Base-by-base conservation (phyloP, 2,797 vertebrate genomes). In the Poeciliopsis infans region DNA sequence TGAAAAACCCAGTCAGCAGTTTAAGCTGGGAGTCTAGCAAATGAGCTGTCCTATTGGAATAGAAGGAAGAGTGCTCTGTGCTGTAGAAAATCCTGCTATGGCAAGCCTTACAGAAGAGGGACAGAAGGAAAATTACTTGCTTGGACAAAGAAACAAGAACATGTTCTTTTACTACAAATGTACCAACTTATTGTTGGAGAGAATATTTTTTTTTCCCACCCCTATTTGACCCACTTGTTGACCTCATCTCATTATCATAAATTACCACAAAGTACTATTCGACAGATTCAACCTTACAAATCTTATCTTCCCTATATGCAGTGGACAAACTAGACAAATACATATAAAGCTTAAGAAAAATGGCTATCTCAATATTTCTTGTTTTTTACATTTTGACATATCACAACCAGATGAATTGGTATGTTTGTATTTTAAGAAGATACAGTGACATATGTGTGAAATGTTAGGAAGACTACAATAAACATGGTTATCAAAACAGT, bases 1-100 rank as follows among this genome's bases (percentile, higher is more conserved):
- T 95, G 92, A 96, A 96, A 94, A 90, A 85, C 92, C 84, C 91
- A 94, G 95, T 96, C 96, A 96, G 96, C 96, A 96, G 89, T 96
- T 96, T 94, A 87, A 91, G 91, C 85, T 89, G 25, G 85, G 93
- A 95, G 94, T 95, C 95, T 96, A 94, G 95, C 94, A 96, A 96
- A 96, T 96, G 95, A 96, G 96, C 96, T 96, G 96, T 96, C 95
- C 95, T 95, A 96, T 96, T 95, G 95, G 95, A 96, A 96, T 94
- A 94, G 95, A 96, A 96, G 95, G 94, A 92, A 93, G 93, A 94
- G 93, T 90, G 91, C 90, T 93, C 93, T 79, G 87, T 93, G 88
- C 93, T 92, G 94, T 94, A 94, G 93, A 95, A 96, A 95, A 92
- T 94, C 94, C 95, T 95, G 94, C 95, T 94, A 92, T 53, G 92